Evolutionary conservation across 2,888 invertebrate genomes (phyloP).

Genomic region (Cerastoderma edule): DNA sequence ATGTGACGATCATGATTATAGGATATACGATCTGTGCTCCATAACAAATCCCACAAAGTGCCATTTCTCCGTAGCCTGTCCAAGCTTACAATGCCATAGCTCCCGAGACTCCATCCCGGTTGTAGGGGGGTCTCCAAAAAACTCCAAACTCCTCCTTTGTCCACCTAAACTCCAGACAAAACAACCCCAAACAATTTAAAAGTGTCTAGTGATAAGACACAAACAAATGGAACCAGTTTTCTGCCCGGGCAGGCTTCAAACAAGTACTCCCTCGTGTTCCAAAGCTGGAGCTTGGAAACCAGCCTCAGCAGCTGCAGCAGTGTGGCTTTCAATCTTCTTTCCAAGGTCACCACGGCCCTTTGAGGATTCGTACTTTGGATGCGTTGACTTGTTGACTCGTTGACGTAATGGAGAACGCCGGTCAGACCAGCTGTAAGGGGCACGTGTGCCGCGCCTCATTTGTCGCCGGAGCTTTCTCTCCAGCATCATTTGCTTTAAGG

Average conservation of each 20-base stretch:
- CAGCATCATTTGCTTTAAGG: slow-evolving; percentile 94
- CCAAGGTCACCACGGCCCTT: slow-evolving; percentile 41
- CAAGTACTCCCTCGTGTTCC: slow-evolving; percentile 72
- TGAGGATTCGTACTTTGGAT: slow-evolving; percentile 34
- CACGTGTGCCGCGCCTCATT: slow-evolving; percentile 88
- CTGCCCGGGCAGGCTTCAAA: slow-evolving; percentile 61
- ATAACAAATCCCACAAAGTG: too few relatives aligned
- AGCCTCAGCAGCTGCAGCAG: slow-evolving; percentile 35
- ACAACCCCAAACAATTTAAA: slow-evolving; percentile 28
- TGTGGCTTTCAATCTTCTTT: slow-evolving; percentile 30
- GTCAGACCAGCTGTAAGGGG: slow-evolving; percentile 72
- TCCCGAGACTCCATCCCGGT: too few relatives aligned
- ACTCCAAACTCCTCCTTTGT: too few relatives aligned
- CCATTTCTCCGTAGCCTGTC: too few relatives aligned
- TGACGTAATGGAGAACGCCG: slow-evolving; percentile 29
- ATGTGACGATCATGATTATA: too few relatives aligned
- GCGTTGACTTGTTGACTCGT: slow-evolving; percentile 25
- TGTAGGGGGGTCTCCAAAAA: too few relatives aligned
- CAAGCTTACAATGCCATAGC: too few relatives aligned
- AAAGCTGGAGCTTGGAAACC: slow-evolving; percentile 44
- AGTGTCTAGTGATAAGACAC: slow-evolving; percentile 60
- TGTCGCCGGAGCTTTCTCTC: slow-evolving; percentile 89
- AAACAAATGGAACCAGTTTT: slow-evolving; percentile 52
- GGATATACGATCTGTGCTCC: too few relatives aligned
- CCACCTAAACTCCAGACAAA: slow-evolving; percentile 27